Evolutionary conservation across 35 echinoderm and acorn worm species (phyloP).

Genomic region (Acanthaster planci): DNA sequence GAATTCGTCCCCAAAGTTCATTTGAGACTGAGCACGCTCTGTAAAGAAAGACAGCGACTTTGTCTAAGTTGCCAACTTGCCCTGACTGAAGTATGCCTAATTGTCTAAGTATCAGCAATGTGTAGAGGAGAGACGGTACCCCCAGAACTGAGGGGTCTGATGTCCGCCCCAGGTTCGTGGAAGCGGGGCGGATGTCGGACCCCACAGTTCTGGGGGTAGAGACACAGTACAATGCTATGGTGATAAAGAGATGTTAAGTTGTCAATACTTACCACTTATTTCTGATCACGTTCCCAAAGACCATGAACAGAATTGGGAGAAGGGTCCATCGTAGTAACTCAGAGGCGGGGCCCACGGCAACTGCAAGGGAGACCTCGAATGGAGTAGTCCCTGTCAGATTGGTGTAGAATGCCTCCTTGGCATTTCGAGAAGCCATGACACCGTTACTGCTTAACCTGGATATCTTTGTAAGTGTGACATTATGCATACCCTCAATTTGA

Average conservation of each 20-base stretch:
- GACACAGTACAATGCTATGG: neutral
- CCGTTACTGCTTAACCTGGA: neutral
- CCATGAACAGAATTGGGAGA: neutral
- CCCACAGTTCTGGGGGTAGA: too few species aligned
- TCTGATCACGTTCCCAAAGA: neutral
- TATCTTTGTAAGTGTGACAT: too few species aligned
- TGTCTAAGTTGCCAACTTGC: too few species aligned
- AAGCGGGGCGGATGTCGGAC: too few species aligned
- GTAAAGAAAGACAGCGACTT: too few species aligned
- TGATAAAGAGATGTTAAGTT: neutral
- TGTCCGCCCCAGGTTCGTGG: too few species aligned
- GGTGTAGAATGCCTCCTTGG: slow-evolving; percentile 70
- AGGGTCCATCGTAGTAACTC: slow-evolving; percentile 28
- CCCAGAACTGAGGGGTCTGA: too few species aligned
- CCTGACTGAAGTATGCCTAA: neutral
- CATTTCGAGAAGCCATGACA: neutral
- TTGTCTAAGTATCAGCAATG: neutral
- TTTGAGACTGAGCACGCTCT: too few species aligned
- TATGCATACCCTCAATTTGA: too few species aligned
- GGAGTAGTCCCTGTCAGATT: slow-evolving; percentile 69
- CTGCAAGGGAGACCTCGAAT: slow-evolving; percentile 41
- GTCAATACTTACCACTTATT: slow-evolving; percentile 4
- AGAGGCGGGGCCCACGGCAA: slow-evolving; percentile 35
- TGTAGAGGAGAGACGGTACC: too few species aligned
- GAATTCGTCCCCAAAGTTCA: too few species aligned